Base-by-base conservation (phyloP, 2,113 vertebrate genomes). In the Paratilapia polleni region DNA sequence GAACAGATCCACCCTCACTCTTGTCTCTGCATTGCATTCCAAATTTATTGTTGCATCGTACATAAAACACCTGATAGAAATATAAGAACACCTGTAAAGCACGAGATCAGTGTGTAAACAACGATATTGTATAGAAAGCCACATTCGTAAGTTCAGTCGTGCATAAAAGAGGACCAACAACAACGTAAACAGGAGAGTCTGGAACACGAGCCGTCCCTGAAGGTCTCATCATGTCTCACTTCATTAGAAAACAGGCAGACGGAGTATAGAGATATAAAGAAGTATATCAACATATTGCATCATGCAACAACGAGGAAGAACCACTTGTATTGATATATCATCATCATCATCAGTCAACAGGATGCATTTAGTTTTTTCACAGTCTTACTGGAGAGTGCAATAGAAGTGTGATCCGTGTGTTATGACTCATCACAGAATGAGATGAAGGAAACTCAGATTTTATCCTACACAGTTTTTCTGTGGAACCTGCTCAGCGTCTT, bases 51-150 rank as follows among this genome's bases (percentile, higher is more conserved):
- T 86, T 86, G 89, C 89, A 88, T 89, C 12, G 70, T 93, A 92
- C 94, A 91, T 86, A 91, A 93, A 95, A 93, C 93, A 95, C 81
- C 83, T 94, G 78, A 91, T 95, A 94, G 81, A 94, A 95, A 94
- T 89, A 61, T 92, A 88, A 78, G 87, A 86, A 91, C 89, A 83
- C 78, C 93, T 85, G 88, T 64, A 89, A 87, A 85, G 83, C 88
- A 89, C 80, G 24, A 93, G 89, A 89, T 89, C 84, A 59, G 80
- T 84, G 92, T 91, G 92, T 91, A 94, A 94, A 92, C 91, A 94
- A 78, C 84, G 17, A 82, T 4, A 64, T 87, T 2, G 87, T 92
- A 84, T 83, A 87, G 74, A 92, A 93, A 94, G 83, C 82, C 86
- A 94, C 92, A 81, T 11, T 88, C 88, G 3, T 81, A 93, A 90